A percentile compares a stretch with the other conserved stretches of the same genome.
Evolutionary conservation across 1,140 invertebrate species (phyloP).

Genomic region (Drosophila melanogaster): Release_6_plus_ISO1_MT NC_004354.4:18449001-18449500

Average conservation of each 20-base stretch:
- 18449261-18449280: neutral
- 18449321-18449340: conserved; percentile 69
- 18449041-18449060: neutral
- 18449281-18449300: neutral
- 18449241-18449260: conserved; percentile 17
- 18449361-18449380: conserved; percentile 3
- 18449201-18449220: conserved; percentile 4
- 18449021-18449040: neutral
- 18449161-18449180: conserved; percentile 3
- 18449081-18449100: neutral
- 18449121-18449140: neutral
- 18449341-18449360: conserved; percentile 47
- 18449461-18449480: conserved; percentile 41
- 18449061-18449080: no score
- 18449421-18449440: neutral
- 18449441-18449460: neutral
- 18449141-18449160: neutral
- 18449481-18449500: conserved; percentile 20
- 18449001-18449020: neutral
- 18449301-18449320: conserved; percentile 22
- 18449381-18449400: conserved; percentile 14
- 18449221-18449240: neutral
- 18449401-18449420: neutral
- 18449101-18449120: neutral
- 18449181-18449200: conserved; percentile 1